These are phyloP conservation scores for Epiblema foenella DNA, from an alignment of 2,888 invertebrate genomes.

Conservation along the genomic window DNA sequence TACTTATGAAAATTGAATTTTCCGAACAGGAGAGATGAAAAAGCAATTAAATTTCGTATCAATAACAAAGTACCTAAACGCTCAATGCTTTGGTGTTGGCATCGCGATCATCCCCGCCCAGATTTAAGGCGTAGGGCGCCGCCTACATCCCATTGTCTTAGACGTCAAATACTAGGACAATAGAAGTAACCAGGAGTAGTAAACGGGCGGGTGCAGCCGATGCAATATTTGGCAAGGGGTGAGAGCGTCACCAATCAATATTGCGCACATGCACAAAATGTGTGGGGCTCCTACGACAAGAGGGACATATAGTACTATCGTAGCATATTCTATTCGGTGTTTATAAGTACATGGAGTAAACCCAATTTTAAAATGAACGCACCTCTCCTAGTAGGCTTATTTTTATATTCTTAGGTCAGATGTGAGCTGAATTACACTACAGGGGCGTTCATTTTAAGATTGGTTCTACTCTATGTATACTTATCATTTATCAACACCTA, in stretches of 20 bases:
- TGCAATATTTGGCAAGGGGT: slow-evolving; percentile 52
- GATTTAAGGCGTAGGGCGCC: slow-evolving; percentile 62
- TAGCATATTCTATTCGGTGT: neutral
- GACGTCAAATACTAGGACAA: slow-evolving; percentile 69
- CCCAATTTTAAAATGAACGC: too few relatives aligned
- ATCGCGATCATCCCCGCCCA: slow-evolving; percentile 54
- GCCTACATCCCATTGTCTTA: slow-evolving; percentile 80
- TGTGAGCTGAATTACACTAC: too few relatives aligned
- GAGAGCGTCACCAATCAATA: slow-evolving; percentile 33
- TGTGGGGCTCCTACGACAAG: neutral
- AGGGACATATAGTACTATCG: neutral
- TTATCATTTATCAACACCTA: too few relatives aligned
- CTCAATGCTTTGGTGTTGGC: slow-evolving; percentile 6
- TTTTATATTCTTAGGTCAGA: too few relatives aligned
- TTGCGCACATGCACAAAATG: slow-evolving; percentile 28
- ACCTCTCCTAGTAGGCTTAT: too few relatives aligned
- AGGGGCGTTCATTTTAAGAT: too few relatives aligned
- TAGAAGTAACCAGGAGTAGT: slow-evolving; percentile 60
- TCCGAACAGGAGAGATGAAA: too few relatives aligned
- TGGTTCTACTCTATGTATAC: too few relatives aligned
- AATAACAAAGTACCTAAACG: neutral
- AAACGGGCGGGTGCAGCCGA: slow-evolving; percentile 49
- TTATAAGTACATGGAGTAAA: too few relatives aligned
- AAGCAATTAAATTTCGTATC: neutral
- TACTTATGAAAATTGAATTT: too few relatives aligned